Evolutionary conservation across 2,888 invertebrate genomes (phyloP).

Genomic region (Drosophila villosipedis): DNA sequence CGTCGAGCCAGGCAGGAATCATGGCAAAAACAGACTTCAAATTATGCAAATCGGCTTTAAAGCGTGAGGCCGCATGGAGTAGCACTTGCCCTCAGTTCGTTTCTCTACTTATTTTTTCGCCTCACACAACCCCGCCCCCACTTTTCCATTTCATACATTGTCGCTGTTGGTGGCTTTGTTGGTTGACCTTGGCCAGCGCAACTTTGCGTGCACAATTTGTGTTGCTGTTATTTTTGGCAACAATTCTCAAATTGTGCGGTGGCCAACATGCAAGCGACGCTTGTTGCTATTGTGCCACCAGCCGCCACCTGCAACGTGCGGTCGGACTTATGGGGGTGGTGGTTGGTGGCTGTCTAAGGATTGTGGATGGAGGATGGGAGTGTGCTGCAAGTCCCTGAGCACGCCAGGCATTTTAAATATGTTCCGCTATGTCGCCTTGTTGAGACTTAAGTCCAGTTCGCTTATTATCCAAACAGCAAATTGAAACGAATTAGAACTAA

Average conservation of each 20-base stretch:
- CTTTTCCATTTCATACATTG: not conserved
- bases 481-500: slow-evolving; percentile 16
- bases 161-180: slow-evolving; percentile 28
- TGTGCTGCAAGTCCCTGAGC: slow-evolving; percentile 21
- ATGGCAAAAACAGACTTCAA: slow-evolving; percentile 40
- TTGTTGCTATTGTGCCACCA: slow-evolving; percentile 40
- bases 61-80: slow-evolving; percentile 25
- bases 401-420: slow-evolving; percentile 64
- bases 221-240: slow-evolving; percentile 66
- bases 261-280: slow-evolving; percentile 56
- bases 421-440: slow-evolving; percentile 52
- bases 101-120: not conserved
- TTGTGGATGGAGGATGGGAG: not conserved
- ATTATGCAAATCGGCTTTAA: slow-evolving; percentile 64
- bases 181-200: slow-evolving; percentile 63
- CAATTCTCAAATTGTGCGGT: slow-evolving; percentile 56
- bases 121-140: not conserved
- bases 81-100: slow-evolving; percentile 1
- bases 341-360: not conserved
- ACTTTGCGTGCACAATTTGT: slow-evolving; percentile 73
- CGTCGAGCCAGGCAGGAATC: slow-evolving; percentile 49
- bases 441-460: slow-evolving; percentile 57
- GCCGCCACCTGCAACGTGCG: not conserved
- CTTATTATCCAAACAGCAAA: slow-evolving; percentile 50
- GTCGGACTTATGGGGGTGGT: not conserved